These are phyloP conservation scores for Caenorhabditis latens DNA, from an alignment of 1,140 invertebrate genomes.

Conservation along the genomic window DNA sequence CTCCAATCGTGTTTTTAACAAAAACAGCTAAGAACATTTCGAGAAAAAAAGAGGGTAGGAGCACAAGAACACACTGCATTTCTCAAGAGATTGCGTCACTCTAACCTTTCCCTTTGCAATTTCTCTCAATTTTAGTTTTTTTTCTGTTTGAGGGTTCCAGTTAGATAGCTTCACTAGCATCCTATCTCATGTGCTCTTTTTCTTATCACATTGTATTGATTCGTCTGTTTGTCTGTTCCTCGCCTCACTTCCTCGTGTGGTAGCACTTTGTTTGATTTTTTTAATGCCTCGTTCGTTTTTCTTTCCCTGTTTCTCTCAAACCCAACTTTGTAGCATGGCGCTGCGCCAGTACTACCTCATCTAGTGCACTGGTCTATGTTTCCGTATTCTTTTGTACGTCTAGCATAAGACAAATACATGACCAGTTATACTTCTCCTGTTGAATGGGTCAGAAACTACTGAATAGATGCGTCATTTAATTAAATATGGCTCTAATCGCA, in stretches of 20 bases:
- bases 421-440: too few species aligned
- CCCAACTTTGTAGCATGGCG: neutral
- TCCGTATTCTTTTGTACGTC: neutral
- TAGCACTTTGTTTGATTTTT: conserved; percentile 47
- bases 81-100: conserved; percentile 27
- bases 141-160: neutral
- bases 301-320: conserved; percentile 12
- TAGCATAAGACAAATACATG: neutral
- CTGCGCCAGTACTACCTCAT: neutral
- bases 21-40: neutral
- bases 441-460: too few species aligned
- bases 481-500: too few species aligned
- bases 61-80: conserved; percentile 1
- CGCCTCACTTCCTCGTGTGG: neutral
- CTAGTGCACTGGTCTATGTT: neutral
- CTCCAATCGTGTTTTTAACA: neutral
- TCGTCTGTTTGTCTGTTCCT: conserved; percentile 11
- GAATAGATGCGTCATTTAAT: too few species aligned
- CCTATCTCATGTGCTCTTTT: neutral
- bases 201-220: conserved; percentile 35
- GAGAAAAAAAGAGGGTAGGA: neutral
- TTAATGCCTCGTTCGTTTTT: conserved; percentile 49
- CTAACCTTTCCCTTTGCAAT: neutral
- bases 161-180: neutral
- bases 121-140: neutral